These are phyloP conservation scores for Rhincodon typus DNA, from an alignment of 2,797 vertebrate species.

Conservation along the genomic window DNA sequence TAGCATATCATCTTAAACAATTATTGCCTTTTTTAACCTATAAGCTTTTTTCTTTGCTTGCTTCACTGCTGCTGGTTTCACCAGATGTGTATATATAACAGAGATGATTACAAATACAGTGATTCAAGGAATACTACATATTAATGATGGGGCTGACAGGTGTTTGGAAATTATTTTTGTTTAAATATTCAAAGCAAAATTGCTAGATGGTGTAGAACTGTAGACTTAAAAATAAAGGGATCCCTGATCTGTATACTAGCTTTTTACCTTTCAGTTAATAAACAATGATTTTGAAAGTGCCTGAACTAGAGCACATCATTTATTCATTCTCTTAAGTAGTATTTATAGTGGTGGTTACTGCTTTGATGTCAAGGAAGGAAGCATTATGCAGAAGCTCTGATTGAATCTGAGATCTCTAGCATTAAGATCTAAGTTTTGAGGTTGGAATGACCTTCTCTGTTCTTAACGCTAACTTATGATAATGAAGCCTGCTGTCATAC, in stretches of 20 bases:
- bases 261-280: slow-evolving; percentile 91
- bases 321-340: not conserved
- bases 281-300: slow-evolving; percentile 97
- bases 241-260: slow-evolving; percentile 81
- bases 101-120: slow-evolving; percentile 35
- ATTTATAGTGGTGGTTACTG: not conserved
- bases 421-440: not conserved
- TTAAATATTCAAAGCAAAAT: slow-evolving; percentile 57
- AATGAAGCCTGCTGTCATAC: not conserved
- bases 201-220: slow-evolving; percentile 74
- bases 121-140: slow-evolving; percentile 46
- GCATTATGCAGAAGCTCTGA: not conserved
- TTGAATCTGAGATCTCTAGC: not conserved
- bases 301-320: slow-evolving; percentile 67
- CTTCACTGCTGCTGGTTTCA: slow-evolving; percentile 52
- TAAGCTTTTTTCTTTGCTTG: slow-evolving; percentile 57
- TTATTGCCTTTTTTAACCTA: slow-evolving; percentile 54
- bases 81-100: slow-evolving; percentile 58
- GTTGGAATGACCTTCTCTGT: not conserved
- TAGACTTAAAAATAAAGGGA: slow-evolving; percentile 78
- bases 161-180: slow-evolving; percentile 55
- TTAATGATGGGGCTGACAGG: slow-evolving; percentile 58
- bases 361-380: not conserved
- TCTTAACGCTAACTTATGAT: not conserved
- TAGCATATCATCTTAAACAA: slow-evolving; percentile 55